Evolutionary conservation across 2,797 vertebrate species (phyloP).

Genomic region (Loris lydekkerianus): DNA sequence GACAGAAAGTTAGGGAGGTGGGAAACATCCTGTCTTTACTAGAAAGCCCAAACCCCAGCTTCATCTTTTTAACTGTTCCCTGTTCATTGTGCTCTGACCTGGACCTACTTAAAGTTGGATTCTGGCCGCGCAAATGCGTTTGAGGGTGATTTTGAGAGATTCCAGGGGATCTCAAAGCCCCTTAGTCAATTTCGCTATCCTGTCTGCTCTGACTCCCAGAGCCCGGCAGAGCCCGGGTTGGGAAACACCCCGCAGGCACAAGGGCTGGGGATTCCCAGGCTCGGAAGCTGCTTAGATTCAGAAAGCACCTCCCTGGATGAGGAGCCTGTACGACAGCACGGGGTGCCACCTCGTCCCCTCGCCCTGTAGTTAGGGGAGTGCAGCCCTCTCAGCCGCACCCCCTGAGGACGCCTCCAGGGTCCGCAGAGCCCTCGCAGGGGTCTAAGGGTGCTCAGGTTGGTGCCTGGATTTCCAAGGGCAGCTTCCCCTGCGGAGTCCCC

Average conservation of each 20-base stretch:
- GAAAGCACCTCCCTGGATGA: not conserved
- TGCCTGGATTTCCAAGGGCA: not conserved
- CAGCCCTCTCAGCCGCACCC: not conserved
- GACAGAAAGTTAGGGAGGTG: conserved; percentile 55
- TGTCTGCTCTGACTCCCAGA: not conserved
- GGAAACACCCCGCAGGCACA: conserved; percentile 20
- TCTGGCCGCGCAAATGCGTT: conserved; percentile 53
- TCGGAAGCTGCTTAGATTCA: not conserved
- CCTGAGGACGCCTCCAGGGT: not conserved
- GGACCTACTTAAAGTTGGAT: conserved; percentile 64
- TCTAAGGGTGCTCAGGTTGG: not conserved
- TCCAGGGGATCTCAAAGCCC: conserved; percentile 64
- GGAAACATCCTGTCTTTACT: not conserved
- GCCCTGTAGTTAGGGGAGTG: not conserved
- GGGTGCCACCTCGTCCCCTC: not conserved
- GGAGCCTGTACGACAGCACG: not conserved
- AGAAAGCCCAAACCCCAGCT: conserved; percentile 44
- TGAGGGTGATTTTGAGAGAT: conserved; percentile 30
- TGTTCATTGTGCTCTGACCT: conserved; percentile 50
- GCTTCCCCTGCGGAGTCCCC: not conserved
- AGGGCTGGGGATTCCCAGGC: conserved; percentile 38
- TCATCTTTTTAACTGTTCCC: not conserved
- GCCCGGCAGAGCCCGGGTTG: not conserved
- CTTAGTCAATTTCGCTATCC: not conserved
- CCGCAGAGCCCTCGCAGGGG: not conserved